Evolutionary conservation across 2,113 vertebrate species (phyloP), one percentile per base, ranked within the genome.

Genomic region (Ascaphus truei): DNA sequence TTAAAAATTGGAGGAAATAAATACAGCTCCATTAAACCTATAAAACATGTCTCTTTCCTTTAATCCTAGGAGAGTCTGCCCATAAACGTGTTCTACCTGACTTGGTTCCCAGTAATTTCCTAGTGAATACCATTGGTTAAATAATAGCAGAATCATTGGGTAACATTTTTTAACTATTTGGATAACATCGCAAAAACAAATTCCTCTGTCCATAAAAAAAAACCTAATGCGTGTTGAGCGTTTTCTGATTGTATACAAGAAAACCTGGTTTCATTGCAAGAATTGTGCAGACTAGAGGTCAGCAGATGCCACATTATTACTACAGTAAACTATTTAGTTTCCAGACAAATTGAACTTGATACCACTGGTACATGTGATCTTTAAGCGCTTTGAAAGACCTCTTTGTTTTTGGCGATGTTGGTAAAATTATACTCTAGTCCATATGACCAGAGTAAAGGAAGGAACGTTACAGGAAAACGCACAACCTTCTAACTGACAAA

Each of bases 321-420:
- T 59, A n/a, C n/a, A n/a, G n/a, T n/a, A n/a, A n/a, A n/a, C 27
- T 48, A n/a, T 36, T 20, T 3, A 48, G 48, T 34, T 68, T 26
- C 37, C 33, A 61, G 45, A 29, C 52, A 52, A 30, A 52, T 60
- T 2, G 31, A 41, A 30, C 45, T 34, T 52, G 27, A 61, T 41
- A 30, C 30, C 45, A n/a, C n/a, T 60, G 15, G 30, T 36, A 41
- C 56, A 59, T 68, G 66, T 71, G 67, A 71, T 61, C 34, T 31
- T n/a, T 31, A 15, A 45, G 16, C 56, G 29, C 10, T 60, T 18
- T 60, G 43, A 52, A 51, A 52, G 23, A 16, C 30, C 18, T 50
- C 56, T 68, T 68, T 59, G 55, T 68, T 50, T 2, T 1, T 16
- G 25, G 3, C 30, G 53, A 26, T 50, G 36, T 59, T 34, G 25